Base-by-base conservation (phyloP, 2,113 vertebrate species). In the Anoura caudifer region DNA sequence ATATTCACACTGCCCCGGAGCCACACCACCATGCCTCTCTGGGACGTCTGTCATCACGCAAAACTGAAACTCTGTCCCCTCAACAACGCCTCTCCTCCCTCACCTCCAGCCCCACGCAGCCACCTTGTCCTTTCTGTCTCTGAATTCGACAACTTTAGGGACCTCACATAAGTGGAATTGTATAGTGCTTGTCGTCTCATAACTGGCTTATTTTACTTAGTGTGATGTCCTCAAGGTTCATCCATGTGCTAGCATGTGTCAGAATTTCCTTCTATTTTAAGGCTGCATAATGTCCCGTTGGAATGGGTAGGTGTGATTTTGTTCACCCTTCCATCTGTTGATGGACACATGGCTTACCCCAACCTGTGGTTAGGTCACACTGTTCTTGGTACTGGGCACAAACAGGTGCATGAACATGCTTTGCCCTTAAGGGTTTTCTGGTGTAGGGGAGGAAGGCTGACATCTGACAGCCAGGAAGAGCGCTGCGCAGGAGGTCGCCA, bases 401-500 rank as follows among this genome's bases (percentile, higher is more conserved):
- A 67, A 5, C 38, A 47, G 50, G n/a, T 15, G 19, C 50, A 67
- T 24, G 73, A 85, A 19, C n/a, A 12, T 26, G 70, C 75, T 69
- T 69, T 43, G 50, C 47, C 47, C 50, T 43, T 38, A 28, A 65
- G 63, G 20, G 26, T 7, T 47, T 52, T 47, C 93, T 0, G 1
- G 1, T 19, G 10, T 54, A 19, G 31, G 38, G 19, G 52, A 72
- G 45, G 70, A n/a, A 47, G 61, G 14, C 43, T 65, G 36, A 17
- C 24, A 5, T 1, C 43, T 63, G n/a, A 22, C 11, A 22, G 33
- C 16, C n/a, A 26, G 59, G 8, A 43, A 16, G 19, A 13, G 26
- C 2, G 6, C 8, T 2, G 5, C 20, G 3, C 1, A 7, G 24
- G 10, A 31, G 45, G 12, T 38, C 63, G 10, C 63, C 10, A 10